A percentile compares a stretch with the other conserved stretches of the same genome.
phyloP scores from a whole-genome alignment of 1,140 invertebrate genomes.

The Drosophila saltans region DNA sequence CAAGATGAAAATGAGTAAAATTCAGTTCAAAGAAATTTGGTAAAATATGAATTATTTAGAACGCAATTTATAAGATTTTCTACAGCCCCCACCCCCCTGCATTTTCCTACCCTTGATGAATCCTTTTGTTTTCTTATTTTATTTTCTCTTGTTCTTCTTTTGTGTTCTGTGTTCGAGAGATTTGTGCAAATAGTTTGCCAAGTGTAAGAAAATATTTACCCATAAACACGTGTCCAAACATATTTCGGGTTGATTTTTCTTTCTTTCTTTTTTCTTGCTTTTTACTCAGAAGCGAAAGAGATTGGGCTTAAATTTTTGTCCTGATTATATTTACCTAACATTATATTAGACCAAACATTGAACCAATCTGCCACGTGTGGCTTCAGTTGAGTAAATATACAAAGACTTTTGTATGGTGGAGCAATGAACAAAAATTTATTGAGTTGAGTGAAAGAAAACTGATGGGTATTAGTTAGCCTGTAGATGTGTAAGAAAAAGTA shows the following conservation, averaged over 20 bases:
- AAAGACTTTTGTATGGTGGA: neutral
- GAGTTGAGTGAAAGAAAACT: neutral
- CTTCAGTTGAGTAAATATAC: conserved; percentile 5
- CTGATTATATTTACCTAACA: conserved; percentile 56
- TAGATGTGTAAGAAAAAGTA: no score
- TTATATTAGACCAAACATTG: conserved; percentile 32
- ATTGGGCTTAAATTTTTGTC: conserved; percentile 3
- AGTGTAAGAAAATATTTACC: conserved; percentile 48
- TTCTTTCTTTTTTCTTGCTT: neutral
- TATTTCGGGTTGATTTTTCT: conserved; percentile 19
- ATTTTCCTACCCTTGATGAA: neutral
- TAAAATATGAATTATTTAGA: conserved; percentile 47
- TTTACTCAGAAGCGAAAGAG: neutral
- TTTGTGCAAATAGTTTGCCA: conserved; percentile 32
- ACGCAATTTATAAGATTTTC: conserved; percentile 14
- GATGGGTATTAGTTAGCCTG: neutral
- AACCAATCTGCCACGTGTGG: conserved; percentile 36
- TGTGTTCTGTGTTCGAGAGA: conserved; percentile 3
- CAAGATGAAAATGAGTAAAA: conserved; percentile 13
- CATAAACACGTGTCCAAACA: conserved; percentile 47
- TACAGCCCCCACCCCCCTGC: neutral
- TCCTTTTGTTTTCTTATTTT: conserved; percentile 2
- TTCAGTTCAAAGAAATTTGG: conserved; percentile 20
- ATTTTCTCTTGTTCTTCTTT: no score
- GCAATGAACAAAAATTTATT: neutral